phyloP scores from a whole-genome alignment of 2,113 vertebrate genomes.

The Albula goreensis region DNA sequence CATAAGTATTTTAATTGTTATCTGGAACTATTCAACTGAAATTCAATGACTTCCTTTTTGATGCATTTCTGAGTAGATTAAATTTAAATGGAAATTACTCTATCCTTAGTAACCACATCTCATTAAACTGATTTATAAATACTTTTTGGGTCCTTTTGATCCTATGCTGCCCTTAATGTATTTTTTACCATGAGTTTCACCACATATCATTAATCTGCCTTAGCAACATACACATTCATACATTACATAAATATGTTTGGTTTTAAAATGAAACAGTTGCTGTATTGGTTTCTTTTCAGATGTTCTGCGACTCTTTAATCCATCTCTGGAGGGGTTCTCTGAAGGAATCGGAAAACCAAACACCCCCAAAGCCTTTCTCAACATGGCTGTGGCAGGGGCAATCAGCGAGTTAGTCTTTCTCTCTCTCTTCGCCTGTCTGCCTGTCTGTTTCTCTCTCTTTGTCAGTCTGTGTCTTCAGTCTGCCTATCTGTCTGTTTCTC shows the following conservation, averaged over 20 bases:
- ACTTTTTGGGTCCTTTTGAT: no score
- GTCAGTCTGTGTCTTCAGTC: not conserved
- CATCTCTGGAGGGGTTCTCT: conserved; percentile 71
- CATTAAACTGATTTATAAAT: no score
- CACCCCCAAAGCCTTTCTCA: conserved; percentile 73
- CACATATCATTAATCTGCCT: no score
- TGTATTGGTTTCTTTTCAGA: conserved; percentile 64
- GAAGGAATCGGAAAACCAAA: conserved; percentile 60
- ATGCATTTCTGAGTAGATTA: no score
- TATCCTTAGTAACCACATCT: no score
- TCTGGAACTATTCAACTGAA: no score
- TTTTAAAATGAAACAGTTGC: not conserved
- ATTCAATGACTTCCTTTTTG: no score
- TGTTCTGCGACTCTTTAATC: conserved; percentile 80
- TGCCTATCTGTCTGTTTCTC: not conserved
- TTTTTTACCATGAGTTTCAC: no score
- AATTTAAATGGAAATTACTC: no score
- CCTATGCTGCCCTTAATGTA: no score
- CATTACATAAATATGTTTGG: not conserved
- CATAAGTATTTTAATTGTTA: no score
- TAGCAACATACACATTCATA: not conserved
- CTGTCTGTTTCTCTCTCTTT: not conserved
- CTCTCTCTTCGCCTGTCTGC: not conserved
- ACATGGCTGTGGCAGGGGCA: conserved; percentile 83
- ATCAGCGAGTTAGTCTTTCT: conserved; percentile 62